Evolutionary conservation across 37 sponge, comb jelly and placozoan species (phyloP).

Genomic region (Geodia barretti): DNA sequence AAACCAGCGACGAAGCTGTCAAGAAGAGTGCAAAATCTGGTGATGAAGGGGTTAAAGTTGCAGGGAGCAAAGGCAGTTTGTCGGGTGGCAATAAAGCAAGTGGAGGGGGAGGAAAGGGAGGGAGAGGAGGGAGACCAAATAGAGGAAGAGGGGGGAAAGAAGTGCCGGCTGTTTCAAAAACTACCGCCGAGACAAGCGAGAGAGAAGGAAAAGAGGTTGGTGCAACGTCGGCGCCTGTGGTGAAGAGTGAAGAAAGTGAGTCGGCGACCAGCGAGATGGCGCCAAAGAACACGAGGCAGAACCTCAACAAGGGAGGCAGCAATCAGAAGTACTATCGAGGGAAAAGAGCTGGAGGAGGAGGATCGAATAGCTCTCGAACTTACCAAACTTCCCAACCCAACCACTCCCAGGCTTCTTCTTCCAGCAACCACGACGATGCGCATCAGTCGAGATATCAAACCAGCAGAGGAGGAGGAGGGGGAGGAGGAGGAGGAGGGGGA

Average conservation of each 20-base stretch:
- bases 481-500: neutral
- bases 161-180: neutral
- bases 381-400: neutral
- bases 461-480: neutral
- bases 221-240: neutral
- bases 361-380: neutral
- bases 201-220: neutral
- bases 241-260: neutral
- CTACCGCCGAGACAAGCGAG: neutral
- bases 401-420: neutral
- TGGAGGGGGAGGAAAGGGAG: neutral
- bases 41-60: neutral
- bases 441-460: neutral
- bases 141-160: neutral
- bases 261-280: neutral
- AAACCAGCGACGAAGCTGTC: neutral
- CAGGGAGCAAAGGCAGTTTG: neutral
- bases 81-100: neutral
- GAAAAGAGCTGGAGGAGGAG: neutral
- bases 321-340: neutral
- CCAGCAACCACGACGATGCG: neutral
- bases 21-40: neutral
- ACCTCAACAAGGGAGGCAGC: neutral
- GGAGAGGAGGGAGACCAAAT: neutral
- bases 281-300: neutral